A percentile compares a stretch with the other conserved stretches of the same genome.
These are phyloP conservation scores for Yponomeuta malinellus DNA, from an alignment of 2,888 invertebrate genomes.

Conservation along the genomic window DNA sequence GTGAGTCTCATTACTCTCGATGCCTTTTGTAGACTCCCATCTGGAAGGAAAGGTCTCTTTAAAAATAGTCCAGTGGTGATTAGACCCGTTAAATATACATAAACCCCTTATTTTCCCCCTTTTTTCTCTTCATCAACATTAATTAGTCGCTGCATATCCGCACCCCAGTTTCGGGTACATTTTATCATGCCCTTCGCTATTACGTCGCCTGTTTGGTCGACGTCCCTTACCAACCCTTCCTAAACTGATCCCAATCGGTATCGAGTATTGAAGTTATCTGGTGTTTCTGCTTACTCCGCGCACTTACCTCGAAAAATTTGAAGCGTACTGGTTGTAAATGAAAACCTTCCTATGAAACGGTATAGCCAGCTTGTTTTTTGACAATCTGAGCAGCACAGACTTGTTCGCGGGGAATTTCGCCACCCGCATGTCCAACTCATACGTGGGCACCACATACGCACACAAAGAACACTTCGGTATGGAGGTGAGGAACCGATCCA, in stretches of 20 bases:
- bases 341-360: constrained; percentile 95
- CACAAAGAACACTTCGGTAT: constrained; percentile 79
- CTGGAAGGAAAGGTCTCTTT: constrained; percentile 27
- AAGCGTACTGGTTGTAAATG: constrained; percentile 93
- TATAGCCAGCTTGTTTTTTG: constrained; percentile 86
- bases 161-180: too few relatives aligned
- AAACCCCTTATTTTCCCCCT: too few relatives aligned
- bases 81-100: background rate
- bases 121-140: too few relatives aligned
- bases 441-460: constrained; percentile 93
- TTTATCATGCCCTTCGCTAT: too few relatives aligned
- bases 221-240: too few relatives aligned
- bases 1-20: constrained; percentile 79
- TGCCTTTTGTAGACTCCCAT: constrained; percentile 78
- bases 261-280: too few relatives aligned
- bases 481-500: constrained; percentile 80
- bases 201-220: too few relatives aligned
- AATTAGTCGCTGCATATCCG: too few relatives aligned
- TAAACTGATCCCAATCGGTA: too few relatives aligned
- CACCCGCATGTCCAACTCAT: constrained; percentile 88
- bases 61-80: too few relatives aligned
- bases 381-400: constrained; percentile 83
- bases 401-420: constrained; percentile 86
- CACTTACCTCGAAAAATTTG: constrained; percentile 88
- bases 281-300: too few relatives aligned